These are phyloP conservation scores for Stichopus horrens DNA, from an alignment of 53 echinoderm and acorn worm species.

Conservation along the genomic window DNA sequence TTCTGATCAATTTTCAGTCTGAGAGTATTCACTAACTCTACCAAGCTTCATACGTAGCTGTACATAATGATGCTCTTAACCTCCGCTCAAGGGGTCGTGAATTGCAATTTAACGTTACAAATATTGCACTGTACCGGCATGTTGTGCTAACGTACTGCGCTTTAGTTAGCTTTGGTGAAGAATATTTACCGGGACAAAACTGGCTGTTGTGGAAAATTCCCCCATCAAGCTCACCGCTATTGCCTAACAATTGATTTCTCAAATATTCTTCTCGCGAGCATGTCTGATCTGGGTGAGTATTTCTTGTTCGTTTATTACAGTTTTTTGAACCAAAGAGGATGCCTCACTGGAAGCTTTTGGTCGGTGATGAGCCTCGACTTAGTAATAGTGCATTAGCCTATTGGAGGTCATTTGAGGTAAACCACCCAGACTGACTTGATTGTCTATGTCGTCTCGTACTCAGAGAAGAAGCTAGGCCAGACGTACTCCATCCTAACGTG, in stretches of 20 bases:
- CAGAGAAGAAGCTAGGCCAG: neutral
- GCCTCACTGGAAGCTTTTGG: neutral
- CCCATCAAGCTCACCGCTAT: neutral
- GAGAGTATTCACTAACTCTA: no score
- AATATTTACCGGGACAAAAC: neutral
- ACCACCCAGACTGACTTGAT: conserved; percentile 40
- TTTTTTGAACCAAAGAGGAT: neutral
- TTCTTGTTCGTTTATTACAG: neutral
- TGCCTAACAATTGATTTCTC: conserved; percentile 14
- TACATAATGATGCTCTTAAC: neutral
- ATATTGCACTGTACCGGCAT: conserved; percentile 10
- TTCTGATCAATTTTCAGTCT: no score
- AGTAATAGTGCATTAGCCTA: conserved; percentile 47
- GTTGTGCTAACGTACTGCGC: conserved; percentile 26
- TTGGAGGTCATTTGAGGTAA: conserved; percentile 47
- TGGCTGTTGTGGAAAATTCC: neutral
- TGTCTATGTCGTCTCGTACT: conserved; percentile 3
- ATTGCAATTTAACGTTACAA: neutral
- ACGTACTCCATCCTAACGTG: neutral
- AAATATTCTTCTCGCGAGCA: neutral
- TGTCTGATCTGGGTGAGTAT: conserved; percentile 39
- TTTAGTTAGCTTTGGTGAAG: neutral
- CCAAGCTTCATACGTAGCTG: neutral
- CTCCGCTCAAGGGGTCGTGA: neutral
- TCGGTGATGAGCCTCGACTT: neutral